Conservation (phyloP, 1,140 invertebrate genomes). For the Drosophila guanche region DNA sequence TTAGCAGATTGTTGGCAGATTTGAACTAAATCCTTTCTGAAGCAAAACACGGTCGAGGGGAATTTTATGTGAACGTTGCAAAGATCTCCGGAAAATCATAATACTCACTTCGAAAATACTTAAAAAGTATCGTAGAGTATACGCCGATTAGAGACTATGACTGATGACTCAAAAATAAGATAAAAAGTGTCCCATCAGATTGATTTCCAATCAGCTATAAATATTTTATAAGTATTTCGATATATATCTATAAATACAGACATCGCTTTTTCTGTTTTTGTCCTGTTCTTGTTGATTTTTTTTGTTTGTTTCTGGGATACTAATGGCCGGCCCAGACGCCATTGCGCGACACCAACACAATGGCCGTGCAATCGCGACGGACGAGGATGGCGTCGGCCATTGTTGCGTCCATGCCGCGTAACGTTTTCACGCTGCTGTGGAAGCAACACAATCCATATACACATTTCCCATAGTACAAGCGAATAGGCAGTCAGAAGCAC, state of each 20-base stretch:
- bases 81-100: too few species aligned
- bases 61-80: too few species aligned
- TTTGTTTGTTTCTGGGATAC: constrained; percentile 37
- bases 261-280: constrained; percentile 18
- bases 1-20: too few species aligned
- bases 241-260: constrained; percentile 50
- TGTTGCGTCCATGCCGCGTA: constrained; percentile 61
- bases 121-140: not conserved
- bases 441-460: constrained; percentile 13
- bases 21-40: too few species aligned
- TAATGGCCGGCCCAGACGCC: constrained; percentile 70
- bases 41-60: too few species aligned
- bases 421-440: constrained; percentile 63
- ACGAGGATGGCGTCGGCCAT: constrained; percentile 44
- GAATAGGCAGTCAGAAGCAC: constrained; percentile 36
- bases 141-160: not conserved
- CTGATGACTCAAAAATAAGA: not conserved
- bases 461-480: constrained; percentile 4
- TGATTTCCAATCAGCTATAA: constrained; percentile 43
- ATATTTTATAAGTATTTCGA: constrained; percentile 30
- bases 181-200: constrained; percentile 26
- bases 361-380: constrained; percentile 30
- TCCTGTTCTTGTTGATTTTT: constrained; percentile 7
- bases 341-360: constrained; percentile 58
- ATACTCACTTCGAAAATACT: too few species aligned